Evolutionary conservation across 2,797 vertebrate species (phyloP), one percentile per base, ranked within the genome.

Genomic region (Chelmon rostratus): DNA sequence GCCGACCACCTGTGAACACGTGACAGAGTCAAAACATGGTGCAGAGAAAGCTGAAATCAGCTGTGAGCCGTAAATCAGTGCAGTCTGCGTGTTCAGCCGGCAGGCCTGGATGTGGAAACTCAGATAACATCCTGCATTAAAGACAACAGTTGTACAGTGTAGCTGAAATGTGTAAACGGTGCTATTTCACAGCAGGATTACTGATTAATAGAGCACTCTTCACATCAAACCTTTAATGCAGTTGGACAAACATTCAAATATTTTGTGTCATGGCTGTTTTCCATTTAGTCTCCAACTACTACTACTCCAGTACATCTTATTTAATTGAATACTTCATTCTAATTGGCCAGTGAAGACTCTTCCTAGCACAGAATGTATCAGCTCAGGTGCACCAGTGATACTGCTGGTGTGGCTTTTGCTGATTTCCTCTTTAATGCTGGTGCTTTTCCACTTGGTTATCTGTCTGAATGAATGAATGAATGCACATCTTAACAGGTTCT

Each of bases 61-160:
- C 68, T 28, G 73, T 8, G 9, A 2, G 58, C 25, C 57, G 49
- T 79, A 74, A 68, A 79, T 76, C 59, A 38, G 1, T 1, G 42
- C 12, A 10, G 8, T n/a, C 1, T 33, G 18, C 8, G 53, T 2
- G 16, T 49, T 44, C 40, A 42, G 47, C 19, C 12, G 21, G 18
- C 6, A 23, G 38, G 6, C 4, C 16, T 46, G 66, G 3, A 53
- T 21, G 72, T 47, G 18, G 52, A 54, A 11, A 42, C 19, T 25
- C 16, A 1, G 21, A 9, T 19, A 25, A 62, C 3, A 0, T 15
- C 44, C 9, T 38, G 3, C 53, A 59, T 23, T 5, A 52, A 38
- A 61, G 15, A 9, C 46, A 21, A 21, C 52, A 38, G 1, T 9
- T 37, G 61, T 21, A 4, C n/a, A 16, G 6, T 21, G 9, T 19